Evolutionary conservation across 2,797 vertebrate species (phyloP), one percentile per base, ranked within the genome.

Genomic region (Cetoscarus ocellatus): DNA sequence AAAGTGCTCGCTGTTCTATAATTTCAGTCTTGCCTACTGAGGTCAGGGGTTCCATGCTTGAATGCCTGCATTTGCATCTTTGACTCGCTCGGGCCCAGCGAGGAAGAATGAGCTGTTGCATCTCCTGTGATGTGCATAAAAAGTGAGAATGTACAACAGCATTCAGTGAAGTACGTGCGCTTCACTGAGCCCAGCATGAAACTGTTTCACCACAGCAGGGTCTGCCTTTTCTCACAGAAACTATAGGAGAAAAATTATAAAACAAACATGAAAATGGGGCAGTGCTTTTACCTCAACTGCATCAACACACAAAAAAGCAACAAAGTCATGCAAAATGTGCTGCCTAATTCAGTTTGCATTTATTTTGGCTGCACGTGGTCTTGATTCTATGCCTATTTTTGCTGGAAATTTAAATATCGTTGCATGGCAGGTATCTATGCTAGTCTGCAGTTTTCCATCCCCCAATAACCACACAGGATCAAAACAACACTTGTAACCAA

Each of bases 41-140:
- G 79, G 85, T 91, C 84, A 90, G 79, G 70, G 63, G 64, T 75
- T 85, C 72, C 67, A 73, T 65, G 84, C 86, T 84, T 62, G 79
- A 77, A 79, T 68, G 78, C 67, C 57, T 44, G 7, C 75, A 89
- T 91, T 89, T 91, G 85, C 86, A 90, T 92, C 83, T 90, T 83
- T 84, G 77, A 82, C 79, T 91, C 38, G 13, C 76, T 81, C 63
- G 52, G 64, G 70, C 77, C 77, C 77, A 68, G 67, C 60, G 75
- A 86, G 79, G 77, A 89, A 86, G 86, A 88, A 86, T 82, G 74
- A 80, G 84, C 66, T 52, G 77, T 79, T 77, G 80, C 70, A 50
- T 81, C 80, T 82, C 82, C 81, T 53, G 78, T 70, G 63, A 82
- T 81, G 78, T 86, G 81, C 79, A 77, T 4, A 79, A 77, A 80